phyloP scores from a whole-genome alignment of 2,888 invertebrate genomes.

The Drosophila meridiana region DNA sequence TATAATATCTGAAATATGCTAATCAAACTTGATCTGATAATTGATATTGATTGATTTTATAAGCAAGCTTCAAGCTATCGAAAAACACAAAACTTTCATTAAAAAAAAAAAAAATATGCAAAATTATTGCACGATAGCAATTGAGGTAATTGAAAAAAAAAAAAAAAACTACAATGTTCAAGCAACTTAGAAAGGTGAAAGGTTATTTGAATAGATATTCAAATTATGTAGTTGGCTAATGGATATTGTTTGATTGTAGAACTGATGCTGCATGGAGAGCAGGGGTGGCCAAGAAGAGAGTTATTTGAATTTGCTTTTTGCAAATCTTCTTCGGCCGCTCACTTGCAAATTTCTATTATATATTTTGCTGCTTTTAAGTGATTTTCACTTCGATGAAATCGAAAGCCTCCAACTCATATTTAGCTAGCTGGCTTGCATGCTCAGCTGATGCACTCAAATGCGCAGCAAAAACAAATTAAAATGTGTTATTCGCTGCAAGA shows the following conservation, averaged over 20 bases:
- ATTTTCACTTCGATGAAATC: constrained; percentile 64
- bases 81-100: constrained; percentile 28
- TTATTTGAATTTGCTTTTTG: not conserved
- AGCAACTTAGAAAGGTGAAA: constrained; percentile 21
- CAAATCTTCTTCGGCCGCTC: not conserved
- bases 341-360: constrained; percentile 17
- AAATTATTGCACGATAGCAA: constrained; percentile 23
- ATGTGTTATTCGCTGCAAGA: constrained; percentile 61
- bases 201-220: constrained; percentile 17
- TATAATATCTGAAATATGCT: not conserved
- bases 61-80: not conserved
- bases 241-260: constrained; percentile 16
- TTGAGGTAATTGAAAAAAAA: constrained; percentile 35
- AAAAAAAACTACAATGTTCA: not conserved
- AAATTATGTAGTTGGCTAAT: constrained; percentile 19
- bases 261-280: not conserved
- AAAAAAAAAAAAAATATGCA: constrained; percentile 29
- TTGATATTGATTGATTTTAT: not conserved
- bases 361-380: not conserved
- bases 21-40: not conserved
- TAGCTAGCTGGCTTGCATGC: constrained; percentile 69
- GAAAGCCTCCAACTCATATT: constrained; percentile 48
- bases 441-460: constrained; percentile 80
- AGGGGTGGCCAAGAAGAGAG: not conserved
- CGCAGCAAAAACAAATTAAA: constrained; percentile 71